Conservation (phyloP, 2,888 invertebrate genomes). For the Sarcophaga carnaria region DNA sequence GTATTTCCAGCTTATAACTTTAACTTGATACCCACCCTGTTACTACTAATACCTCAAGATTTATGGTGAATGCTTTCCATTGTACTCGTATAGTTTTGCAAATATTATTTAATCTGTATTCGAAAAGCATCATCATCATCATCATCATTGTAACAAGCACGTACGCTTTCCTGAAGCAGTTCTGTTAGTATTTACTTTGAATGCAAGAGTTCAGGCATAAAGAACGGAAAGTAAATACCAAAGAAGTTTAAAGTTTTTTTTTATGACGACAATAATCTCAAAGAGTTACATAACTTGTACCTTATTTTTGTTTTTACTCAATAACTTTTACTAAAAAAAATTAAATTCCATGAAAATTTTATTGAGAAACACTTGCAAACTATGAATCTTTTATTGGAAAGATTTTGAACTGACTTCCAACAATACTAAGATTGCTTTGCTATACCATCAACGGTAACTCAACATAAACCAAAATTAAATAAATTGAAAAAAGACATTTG, state of each 20-base stretch:
- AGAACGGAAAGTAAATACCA: slow-evolving; percentile 4
- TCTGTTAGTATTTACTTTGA: neutral
- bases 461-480: too few relatives aligned
- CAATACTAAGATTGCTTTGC: too few relatives aligned
- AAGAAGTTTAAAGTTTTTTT: slow-evolving; percentile 13
- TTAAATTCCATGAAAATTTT: too few relatives aligned
- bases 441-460: too few relatives aligned
- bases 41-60: slow-evolving; percentile 60
- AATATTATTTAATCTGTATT: slow-evolving; percentile 33
- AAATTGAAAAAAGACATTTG: too few relatives aligned
- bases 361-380: too few relatives aligned
- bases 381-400: too few relatives aligned
- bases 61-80: slow-evolving; percentile 62
- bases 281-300: slow-evolving; percentile 38
- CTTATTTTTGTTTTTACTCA: neutral
- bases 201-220: neutral
- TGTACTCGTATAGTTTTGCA: slow-evolving; percentile 53
- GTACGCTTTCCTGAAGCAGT: slow-evolving; percentile 12
- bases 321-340: neutral
- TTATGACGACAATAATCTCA: slow-evolving; percentile 7
- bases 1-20: slow-evolving; percentile 41
- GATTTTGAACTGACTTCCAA: too few relatives aligned
- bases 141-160: slow-evolving; percentile 35
- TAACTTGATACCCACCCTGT: slow-evolving; percentile 62
- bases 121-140: slow-evolving; percentile 38